Conservation (phyloP, 35 echinoderm and acorn worm species). For the Acanthaster planci region DNA sequence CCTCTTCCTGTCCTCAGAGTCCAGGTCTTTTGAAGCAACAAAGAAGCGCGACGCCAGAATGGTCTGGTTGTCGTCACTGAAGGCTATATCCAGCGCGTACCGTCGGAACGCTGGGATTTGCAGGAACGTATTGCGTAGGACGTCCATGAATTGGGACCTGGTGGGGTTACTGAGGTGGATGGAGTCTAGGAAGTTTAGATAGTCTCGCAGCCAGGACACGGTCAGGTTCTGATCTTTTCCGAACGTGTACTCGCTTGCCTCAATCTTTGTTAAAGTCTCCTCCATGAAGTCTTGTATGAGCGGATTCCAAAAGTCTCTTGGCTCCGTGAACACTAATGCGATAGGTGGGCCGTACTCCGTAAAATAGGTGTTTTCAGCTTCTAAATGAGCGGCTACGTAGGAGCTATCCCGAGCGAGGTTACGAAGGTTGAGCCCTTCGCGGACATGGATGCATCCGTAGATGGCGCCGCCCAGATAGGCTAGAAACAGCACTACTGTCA, state of each 20-base stretch:
- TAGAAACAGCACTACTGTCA: slow-evolving; percentile 1
- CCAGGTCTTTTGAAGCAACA: slow-evolving; percentile 23
- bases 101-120: slow-evolving; percentile 27
- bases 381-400: slow-evolving; percentile 17
- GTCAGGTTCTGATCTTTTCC: not conserved
- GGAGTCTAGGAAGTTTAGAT: not conserved
- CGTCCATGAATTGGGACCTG: slow-evolving; percentile 34
- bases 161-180: not conserved
- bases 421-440: slow-evolving; percentile 36
- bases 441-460: slow-evolving; percentile 36
- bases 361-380: slow-evolving; percentile 29
- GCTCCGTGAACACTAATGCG: slow-evolving; percentile 59
- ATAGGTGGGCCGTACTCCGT: slow-evolving; percentile 44
- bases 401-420: slow-evolving; percentile 52
- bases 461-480: slow-evolving; percentile 49
- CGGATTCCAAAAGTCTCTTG: slow-evolving; percentile 51
- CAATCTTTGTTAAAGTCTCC: slow-evolving; percentile 43
- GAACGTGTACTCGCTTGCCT: slow-evolving; percentile 41
- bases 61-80: slow-evolving; percentile 20
- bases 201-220: slow-evolving; percentile 66
- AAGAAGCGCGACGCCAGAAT: slow-evolving; percentile 51
- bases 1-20: slow-evolving; percentile 15
- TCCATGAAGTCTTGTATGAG: slow-evolving; percentile 35
- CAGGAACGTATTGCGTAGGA: slow-evolving; percentile 46
- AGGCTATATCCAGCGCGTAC: slow-evolving; percentile 67